Evolutionary conservation across 1,140 invertebrate genomes (phyloP).

Genomic region (Papilio polyxenes): DNA sequence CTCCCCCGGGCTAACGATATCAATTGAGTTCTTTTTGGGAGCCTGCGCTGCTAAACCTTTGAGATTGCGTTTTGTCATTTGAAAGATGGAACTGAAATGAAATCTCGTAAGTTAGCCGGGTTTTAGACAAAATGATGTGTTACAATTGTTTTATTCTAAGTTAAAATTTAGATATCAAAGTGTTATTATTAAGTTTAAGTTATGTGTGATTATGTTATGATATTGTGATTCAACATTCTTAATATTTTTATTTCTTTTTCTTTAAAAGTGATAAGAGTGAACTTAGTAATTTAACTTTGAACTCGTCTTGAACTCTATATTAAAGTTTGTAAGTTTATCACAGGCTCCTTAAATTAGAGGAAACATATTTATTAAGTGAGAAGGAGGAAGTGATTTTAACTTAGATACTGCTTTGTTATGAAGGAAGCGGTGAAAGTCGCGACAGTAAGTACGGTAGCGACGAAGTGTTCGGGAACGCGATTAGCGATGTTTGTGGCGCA

Average conservation of each 20-base stretch:
- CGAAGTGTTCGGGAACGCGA: slow-evolving; percentile 40
- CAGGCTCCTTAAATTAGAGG: background rate
- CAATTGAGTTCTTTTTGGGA: slow-evolving; percentile 20
- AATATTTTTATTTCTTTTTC: too few species aligned
- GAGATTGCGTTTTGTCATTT: slow-evolving; percentile 11
- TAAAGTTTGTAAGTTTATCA: too few species aligned
- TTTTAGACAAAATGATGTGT: background rate
- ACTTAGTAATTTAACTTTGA: too few species aligned
- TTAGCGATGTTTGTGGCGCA: slow-evolving; percentile 43
- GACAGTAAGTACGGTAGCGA: slow-evolving; percentile 33
- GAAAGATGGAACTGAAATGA: background rate
- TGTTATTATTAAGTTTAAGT: too few species aligned
- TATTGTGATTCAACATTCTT: too few species aligned
- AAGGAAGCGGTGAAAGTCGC: slow-evolving; percentile 1
- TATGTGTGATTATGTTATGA: too few species aligned
- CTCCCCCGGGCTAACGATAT: slow-evolving; percentile 13
- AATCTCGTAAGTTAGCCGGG: background rate
- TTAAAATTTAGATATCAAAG: too few species aligned
- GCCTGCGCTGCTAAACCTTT: background rate
- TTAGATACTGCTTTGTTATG: background rate
- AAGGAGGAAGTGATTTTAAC: background rate
- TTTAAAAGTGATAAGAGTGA: too few species aligned
- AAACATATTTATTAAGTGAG: background rate
- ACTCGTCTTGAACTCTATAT: too few species aligned
- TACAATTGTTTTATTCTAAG: too few species aligned